Base-by-base conservation (phyloP, 2,888 invertebrate species). In the Cheilosia vernalis region DNA sequence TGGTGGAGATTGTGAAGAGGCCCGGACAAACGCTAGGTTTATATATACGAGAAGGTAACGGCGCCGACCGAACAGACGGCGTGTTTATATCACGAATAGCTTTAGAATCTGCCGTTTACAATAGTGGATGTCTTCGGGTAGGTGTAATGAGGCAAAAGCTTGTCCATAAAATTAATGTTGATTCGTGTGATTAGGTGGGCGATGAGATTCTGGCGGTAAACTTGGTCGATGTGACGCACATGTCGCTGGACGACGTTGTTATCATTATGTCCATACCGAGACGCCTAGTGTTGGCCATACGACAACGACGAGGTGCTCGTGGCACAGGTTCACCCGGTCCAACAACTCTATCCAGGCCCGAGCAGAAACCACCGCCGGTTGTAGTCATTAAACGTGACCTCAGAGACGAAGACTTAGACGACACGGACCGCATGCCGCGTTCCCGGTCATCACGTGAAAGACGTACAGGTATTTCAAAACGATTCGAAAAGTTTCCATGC, bases 191-290 rank as follows among this genome's bases (percentile, higher is more conserved):
- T 7, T 33, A 96, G 94, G 98, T 99, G 64, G 99, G 99, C 56
- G 99, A 99, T 93, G 99, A 99, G 94, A 99, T 99, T 90, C 93
- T 99, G 89, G 98, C 98, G 44, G 99, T 99, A 78, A 99, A 99
- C 93, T 94, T 98, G 90, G 99, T 99, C 88, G 98, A 99, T 92
- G 99, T 99, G 88, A 96, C 98, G 87, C 95, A 97, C 90, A 99
- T 99, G 98, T 98, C 98, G 88, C 93, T 99, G 89, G 99, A 99
- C 92, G 99, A 99, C 92, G 99, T 99, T 87, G 99, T 99, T 88
- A 98, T 99, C 90, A 98, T 99, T 90, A 99, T 99, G 98, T 98
- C 98, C 90, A 99, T 99, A 93, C 99, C 99, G 6, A 95, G 98
- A 90, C 95, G 99, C 89, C 94, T 99, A 90, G 96, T 99, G 87